A percentile compares a stretch with the other conserved stretches of the same genome.
Conservation (phyloP, 2,888 invertebrate genomes). For the Ectropis crepuscularia region DNA sequence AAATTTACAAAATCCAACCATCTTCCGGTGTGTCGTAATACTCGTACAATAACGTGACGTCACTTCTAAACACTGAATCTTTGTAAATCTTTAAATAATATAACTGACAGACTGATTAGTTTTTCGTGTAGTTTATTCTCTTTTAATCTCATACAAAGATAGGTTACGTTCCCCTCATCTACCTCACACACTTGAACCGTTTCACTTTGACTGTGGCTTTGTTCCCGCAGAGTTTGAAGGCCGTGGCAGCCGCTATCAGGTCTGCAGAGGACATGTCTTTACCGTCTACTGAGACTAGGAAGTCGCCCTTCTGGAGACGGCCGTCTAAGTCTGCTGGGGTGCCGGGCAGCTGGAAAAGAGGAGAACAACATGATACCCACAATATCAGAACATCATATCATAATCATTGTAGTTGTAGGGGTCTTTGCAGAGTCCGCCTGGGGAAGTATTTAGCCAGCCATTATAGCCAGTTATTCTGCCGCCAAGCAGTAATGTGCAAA, state of each 20-base stretch:
- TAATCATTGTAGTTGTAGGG: too few species aligned
- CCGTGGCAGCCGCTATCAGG: constrained; percentile 94
- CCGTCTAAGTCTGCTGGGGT: constrained; percentile 95
- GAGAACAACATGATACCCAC: background rate
- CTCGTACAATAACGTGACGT: too few species aligned
- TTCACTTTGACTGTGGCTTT: constrained; percentile 93
- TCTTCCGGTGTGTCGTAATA: too few species aligned
- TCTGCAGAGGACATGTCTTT: constrained; percentile 90
- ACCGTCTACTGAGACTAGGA: constrained; percentile 94
- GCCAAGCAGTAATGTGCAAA: too few species aligned
- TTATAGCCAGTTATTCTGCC: too few species aligned
- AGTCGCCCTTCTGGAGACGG: constrained; percentile 95
- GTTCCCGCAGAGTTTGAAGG: constrained; percentile 94
- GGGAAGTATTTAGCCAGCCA: too few species aligned
- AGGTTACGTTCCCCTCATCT: constrained; percentile 29
- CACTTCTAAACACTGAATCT: too few species aligned
- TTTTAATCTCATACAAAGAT: background rate
- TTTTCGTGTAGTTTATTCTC: background rate
- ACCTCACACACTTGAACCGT: constrained; percentile 90
- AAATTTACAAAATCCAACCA: too few species aligned
- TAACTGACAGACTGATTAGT: background rate
- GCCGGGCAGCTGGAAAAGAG: constrained; percentile 89
- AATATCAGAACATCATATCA: too few species aligned
- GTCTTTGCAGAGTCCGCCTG: too few species aligned
- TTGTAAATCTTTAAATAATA: background rate